A percentile compares a stretch with the other conserved stretches of the same genome.
Evolutionary conservation across 2,113 vertebrate species (phyloP).

Genomic region (Theristicus caerulescens): DNA sequence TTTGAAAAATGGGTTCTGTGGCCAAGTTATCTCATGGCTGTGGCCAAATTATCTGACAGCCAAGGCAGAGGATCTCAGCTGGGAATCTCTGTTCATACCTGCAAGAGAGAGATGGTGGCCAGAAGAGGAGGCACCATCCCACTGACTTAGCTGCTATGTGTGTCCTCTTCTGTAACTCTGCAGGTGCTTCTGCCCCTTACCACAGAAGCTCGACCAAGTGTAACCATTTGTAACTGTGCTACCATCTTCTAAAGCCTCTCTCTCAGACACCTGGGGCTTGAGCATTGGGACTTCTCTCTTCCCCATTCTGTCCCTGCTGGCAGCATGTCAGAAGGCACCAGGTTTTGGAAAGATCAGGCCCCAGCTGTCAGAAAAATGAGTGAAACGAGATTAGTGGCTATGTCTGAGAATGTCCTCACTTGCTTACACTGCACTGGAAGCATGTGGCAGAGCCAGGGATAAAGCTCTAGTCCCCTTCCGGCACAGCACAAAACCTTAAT

Average conservation of each 20-base stretch:
- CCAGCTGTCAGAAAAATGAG: conserved; percentile 41
- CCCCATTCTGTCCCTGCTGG: not conserved
- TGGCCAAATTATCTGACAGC: not conserved
- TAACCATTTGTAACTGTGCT: not conserved
- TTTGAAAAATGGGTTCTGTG: not conserved
- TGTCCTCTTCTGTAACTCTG: not conserved
- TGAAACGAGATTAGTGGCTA: conserved; percentile 7
- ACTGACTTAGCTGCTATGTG: not conserved
- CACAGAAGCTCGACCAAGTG: not conserved
- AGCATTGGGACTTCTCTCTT: not conserved
- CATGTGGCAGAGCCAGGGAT: not conserved
- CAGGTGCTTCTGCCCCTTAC: not conserved
- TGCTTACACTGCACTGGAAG: not conserved
- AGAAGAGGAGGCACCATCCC: not conserved
- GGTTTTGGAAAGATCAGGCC: not conserved
- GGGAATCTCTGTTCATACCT: not conserved
- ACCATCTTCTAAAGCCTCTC: not conserved
- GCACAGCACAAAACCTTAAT: not conserved
- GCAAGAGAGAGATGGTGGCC: not conserved
- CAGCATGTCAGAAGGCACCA: not conserved
- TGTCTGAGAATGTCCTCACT: not conserved
- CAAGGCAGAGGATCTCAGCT: not conserved
- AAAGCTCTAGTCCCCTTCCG: not conserved
- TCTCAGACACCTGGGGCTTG: not conserved
- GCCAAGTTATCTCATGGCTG: not conserved